Percentiles rank a stretch among this genome's conserved stretches.
Conservation (phyloP, 2,797 vertebrate genomes). For the Podarcis siculus region DNA sequence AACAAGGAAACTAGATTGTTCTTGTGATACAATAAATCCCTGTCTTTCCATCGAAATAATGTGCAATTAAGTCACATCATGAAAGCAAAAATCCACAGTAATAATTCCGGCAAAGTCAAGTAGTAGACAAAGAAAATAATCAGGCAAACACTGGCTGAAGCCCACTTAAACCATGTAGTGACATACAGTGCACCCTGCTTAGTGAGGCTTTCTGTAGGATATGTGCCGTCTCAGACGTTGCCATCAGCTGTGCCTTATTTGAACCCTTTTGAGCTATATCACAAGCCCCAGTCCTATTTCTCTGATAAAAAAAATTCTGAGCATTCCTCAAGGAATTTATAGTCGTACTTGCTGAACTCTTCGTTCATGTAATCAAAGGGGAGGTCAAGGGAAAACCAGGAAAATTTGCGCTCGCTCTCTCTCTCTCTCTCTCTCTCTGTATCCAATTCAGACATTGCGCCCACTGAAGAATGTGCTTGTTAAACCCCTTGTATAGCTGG, state of each 20-base stretch:
- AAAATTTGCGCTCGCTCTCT: fast-evolving
- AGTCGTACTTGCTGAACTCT: conserved; percentile 20
- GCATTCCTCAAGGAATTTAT: conserved; percentile 24
- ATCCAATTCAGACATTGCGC: not conserved
- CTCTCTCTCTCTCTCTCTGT: too few relatives aligned
- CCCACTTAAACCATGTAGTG: not conserved
- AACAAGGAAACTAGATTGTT: not conserved
- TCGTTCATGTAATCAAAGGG: conserved; percentile 25
- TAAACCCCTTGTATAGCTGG: conserved; percentile 30
- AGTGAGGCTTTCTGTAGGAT: not conserved
- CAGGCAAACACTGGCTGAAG: not conserved
- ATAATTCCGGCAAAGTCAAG: not conserved
- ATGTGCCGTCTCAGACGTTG: not conserved
- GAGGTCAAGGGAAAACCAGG: conserved; percentile 27
- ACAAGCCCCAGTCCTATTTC: conserved; percentile 8
- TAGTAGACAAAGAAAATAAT: not conserved
- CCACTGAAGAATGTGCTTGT: not conserved
- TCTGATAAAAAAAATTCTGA: conserved; percentile 29
- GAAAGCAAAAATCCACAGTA: not conserved
- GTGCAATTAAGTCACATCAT: not conserved
- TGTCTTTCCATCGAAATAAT: not conserved
- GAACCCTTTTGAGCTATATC: conserved; percentile 11
- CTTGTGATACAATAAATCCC: not conserved
- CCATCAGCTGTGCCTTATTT: too few relatives aligned
- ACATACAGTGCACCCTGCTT: not conserved